phyloP scores from a whole-genome alignment of 2,113 vertebrate genomes.

The Poeciliopsis retropinna region DNA sequence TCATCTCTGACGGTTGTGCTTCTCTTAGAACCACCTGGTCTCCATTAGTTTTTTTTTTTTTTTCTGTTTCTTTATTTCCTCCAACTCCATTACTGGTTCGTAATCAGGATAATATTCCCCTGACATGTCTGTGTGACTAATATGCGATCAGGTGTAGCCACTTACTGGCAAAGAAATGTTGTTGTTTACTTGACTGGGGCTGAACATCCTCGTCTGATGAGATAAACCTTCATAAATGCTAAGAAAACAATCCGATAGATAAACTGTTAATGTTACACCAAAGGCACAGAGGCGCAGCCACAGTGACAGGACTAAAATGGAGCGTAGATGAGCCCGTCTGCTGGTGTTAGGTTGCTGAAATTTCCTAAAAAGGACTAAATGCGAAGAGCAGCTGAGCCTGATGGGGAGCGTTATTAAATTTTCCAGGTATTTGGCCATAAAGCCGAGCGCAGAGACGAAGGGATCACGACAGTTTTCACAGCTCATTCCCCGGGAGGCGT shows the following conservation, averaged over 20 bases:
- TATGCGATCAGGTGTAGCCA: conserved; percentile 34
- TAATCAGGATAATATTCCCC: conserved; percentile 27
- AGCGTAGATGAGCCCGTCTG: no score
- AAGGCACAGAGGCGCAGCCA: background rate
- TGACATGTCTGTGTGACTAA: conserved; percentile 15
- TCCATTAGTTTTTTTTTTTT: background rate
- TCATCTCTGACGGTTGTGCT: background rate
- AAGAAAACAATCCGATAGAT: conserved; percentile 8
- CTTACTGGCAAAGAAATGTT: conserved; percentile 33
- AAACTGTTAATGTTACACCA: conserved; percentile 34
- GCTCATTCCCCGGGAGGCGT: conserved; percentile 24
- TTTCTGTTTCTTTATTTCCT: no score
- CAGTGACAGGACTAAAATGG: background rate
- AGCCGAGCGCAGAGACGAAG: background rate
- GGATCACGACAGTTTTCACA: conserved; percentile 23
- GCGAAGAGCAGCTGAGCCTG: conserved; percentile 2
- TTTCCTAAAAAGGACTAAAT: conserved; percentile 8
- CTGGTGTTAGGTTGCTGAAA: background rate
- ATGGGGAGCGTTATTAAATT: background rate
- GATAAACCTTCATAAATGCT: conserved; percentile 30
- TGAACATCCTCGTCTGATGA: conserved; percentile 18
- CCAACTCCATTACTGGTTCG: background rate
- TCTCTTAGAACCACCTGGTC: background rate
- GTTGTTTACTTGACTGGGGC: conserved; percentile 26
- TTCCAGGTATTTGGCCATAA: conserved; percentile 10